A percentile compares a stretch with the other conserved stretches of the same genome.
Evolutionary conservation across 2,888 invertebrate species (phyloP).

Genomic region (Synergus itoensis): DNA sequence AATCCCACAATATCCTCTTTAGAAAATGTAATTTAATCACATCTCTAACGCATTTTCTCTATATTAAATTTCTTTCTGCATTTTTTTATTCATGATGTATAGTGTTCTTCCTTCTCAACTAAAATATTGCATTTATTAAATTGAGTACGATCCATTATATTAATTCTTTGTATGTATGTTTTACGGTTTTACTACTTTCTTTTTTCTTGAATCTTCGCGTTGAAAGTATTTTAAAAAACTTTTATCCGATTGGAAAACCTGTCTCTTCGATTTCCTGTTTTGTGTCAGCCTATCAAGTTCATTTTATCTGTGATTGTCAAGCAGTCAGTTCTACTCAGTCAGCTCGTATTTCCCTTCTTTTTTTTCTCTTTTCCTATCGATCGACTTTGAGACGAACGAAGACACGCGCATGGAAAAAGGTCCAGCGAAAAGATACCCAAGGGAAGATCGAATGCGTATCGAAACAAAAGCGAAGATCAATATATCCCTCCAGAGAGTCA

Average conservation of each 20-base stretch:
- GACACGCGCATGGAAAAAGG: conserved; percentile 31
- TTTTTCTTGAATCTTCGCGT: not conserved
- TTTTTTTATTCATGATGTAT: not conserved
- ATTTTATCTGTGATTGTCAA: conserved; percentile 34
- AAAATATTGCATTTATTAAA: not conserved
- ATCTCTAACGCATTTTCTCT: not conserved
- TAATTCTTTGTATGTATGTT: not conserved
- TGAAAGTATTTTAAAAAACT: not conserved
- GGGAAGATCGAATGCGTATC: conserved; percentile 18
- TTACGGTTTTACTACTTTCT: not conserved
- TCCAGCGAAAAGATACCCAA: conserved; percentile 18
- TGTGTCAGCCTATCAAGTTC: not conserved
- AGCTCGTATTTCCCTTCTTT: conserved; percentile 17
- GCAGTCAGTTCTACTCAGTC: conserved; percentile 17
- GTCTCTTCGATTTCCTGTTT: conserved; percentile 9
- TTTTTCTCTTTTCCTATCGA: conserved; percentile 26
- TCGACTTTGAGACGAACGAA: conserved; percentile 4
- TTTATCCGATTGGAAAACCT: not conserved
- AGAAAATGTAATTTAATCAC: conserved; percentile 32
- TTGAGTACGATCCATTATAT: not conserved
- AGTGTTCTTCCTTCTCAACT: not conserved
- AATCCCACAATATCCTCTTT: conserved; percentile 22
- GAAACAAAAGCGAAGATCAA: conserved; percentile 24
- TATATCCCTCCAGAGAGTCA: conserved; percentile 14
- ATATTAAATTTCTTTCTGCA: not conserved